Percentiles rank a stretch among this genome's conserved stretches.
Evolutionary conservation across 2,888 invertebrate genomes (phyloP).

Genomic region (Thymelicus acteon): DNA sequence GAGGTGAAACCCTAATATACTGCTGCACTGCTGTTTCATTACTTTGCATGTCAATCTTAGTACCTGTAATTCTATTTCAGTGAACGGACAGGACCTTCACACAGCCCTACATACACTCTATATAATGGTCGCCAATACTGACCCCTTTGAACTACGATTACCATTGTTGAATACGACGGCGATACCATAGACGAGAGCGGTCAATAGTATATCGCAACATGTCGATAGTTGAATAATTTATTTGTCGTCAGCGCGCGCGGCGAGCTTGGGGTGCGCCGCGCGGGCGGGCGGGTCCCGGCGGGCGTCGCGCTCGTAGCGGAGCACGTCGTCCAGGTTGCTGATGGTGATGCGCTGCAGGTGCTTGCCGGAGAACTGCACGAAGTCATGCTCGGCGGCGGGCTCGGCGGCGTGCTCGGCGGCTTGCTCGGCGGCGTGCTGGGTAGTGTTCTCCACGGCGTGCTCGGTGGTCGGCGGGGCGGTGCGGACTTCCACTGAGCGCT

Average conservation of each 20-base stretch:
- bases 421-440: not conserved
- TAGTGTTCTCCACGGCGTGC: not conserved
- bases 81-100: too few relatives aligned
- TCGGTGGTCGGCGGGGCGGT: not conserved
- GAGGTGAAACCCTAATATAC: too few relatives aligned
- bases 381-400: conserved; percentile 81
- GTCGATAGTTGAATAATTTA: not conserved
- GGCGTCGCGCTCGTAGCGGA: conserved; percentile 70
- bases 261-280: not conserved
- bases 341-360: conserved; percentile 90
- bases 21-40: too few relatives aligned
- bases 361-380: conserved; percentile 91
- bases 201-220: too few relatives aligned
- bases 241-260: not conserved
- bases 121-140: too few relatives aligned
- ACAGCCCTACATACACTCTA: too few relatives aligned
- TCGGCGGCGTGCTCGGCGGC: conserved; percentile 38
- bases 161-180: too few relatives aligned
- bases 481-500: conserved; percentile 71
- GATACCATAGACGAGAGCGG: too few relatives aligned
- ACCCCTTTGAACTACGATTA: too few relatives aligned
- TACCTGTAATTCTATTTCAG: too few relatives aligned
- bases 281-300: not conserved
- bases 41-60: too few relatives aligned
- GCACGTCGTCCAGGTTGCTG: conserved; percentile 87